Evolutionary conservation across 2,797 vertebrate species (phyloP).

Genomic region (Alcedo quadribrachys): DNA sequence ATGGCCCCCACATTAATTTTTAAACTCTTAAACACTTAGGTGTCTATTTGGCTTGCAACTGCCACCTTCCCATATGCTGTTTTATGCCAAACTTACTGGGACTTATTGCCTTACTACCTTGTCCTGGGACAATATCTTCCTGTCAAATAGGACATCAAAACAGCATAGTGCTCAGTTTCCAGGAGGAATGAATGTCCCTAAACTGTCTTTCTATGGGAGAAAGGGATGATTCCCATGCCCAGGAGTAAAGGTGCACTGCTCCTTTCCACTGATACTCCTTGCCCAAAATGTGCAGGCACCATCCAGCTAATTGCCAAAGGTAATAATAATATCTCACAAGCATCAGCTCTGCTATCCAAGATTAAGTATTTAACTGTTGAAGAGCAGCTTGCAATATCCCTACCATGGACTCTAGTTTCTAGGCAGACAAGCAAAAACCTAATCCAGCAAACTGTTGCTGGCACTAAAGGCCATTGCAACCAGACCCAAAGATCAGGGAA

Average conservation of each 20-base stretch:
- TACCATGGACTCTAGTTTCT: background rate
- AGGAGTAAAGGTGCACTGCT: background rate
- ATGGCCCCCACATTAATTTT: background rate
- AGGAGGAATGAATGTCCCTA: background rate
- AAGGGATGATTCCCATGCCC: background rate
- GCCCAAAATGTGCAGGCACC: background rate
- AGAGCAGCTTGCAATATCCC: background rate
- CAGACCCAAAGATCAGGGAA: background rate
- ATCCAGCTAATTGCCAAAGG: background rate
- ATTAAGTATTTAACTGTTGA: background rate
- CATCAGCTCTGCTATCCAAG: background rate
- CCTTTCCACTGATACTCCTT: background rate
- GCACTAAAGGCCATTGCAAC: background rate
- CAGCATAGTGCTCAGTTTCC: accelerated
- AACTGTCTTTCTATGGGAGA: background rate
- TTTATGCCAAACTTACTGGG: background rate
- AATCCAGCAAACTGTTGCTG: background rate
- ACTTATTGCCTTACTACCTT: background rate
- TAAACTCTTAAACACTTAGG: background rate
- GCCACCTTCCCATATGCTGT: background rate
- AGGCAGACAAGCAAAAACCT: background rate
- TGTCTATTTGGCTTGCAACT: background rate
- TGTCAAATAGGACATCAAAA: background rate
- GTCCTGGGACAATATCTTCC: background rate
- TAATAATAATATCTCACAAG: background rate